Evolutionary conservation across 2,113 vertebrate genomes (phyloP).

Genomic region (Camelus dromedarius): DNA sequence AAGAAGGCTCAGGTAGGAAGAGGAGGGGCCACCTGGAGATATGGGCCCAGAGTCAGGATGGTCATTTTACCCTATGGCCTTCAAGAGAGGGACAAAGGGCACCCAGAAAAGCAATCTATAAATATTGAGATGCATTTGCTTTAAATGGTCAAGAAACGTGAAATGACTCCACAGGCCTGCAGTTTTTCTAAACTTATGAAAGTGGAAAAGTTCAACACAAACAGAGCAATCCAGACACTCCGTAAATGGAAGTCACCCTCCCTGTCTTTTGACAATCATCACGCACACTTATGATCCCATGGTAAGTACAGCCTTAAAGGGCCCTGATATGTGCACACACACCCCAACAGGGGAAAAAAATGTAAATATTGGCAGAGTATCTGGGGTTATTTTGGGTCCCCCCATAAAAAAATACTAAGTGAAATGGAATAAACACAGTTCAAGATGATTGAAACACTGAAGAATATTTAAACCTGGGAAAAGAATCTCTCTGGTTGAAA

Average conservation of each 20-base stretch:
- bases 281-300: slow-evolving; percentile 56
- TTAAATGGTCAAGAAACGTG: slow-evolving; percentile 69
- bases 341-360: neutral
- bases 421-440: slow-evolving; percentile 13
- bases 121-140: slow-evolving; percentile 47
- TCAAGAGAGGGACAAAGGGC: neutral
- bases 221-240: slow-evolving; percentile 53
- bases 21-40: neutral
- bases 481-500: neutral
- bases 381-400: neutral
- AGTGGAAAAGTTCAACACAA: slow-evolving; percentile 74
- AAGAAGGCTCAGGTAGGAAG: neutral
- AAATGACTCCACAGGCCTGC: neutral
- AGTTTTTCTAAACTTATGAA: slow-evolving; percentile 65
- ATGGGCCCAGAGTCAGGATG: neutral
- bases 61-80: neutral
- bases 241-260: slow-evolving; percentile 65
- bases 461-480: neutral
- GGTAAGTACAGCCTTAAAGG: slow-evolving; percentile 33
- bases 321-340: neutral
- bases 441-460: neutral
- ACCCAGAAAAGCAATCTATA: slow-evolving; percentile 7
- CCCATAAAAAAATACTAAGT: neutral
- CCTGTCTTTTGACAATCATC: slow-evolving; percentile 46
- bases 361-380: slow-evolving; percentile 57